phyloP scores from a whole-genome alignment of 2,797 vertebrate species.

The Myotis findleyi region DNA sequence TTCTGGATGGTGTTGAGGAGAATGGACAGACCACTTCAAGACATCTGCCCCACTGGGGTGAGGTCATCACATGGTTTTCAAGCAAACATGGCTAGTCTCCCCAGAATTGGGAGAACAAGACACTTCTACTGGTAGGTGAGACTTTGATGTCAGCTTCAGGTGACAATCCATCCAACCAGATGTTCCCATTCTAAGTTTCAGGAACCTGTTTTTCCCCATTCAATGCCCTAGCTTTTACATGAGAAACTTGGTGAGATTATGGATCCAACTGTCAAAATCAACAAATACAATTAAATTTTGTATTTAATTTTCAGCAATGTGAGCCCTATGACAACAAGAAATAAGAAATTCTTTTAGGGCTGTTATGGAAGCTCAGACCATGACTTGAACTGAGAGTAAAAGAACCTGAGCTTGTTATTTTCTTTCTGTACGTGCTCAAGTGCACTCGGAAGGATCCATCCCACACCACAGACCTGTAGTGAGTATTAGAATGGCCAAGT shows the following conservation, averaged over 20 bases:
- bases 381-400: not conserved
- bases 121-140: not conserved
- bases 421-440: not conserved
- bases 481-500: not conserved
- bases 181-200: not conserved
- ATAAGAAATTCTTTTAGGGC: not conserved
- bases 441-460: not conserved
- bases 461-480: not conserved
- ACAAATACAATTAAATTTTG: not conserved
- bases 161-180: not conserved
- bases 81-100: not conserved
- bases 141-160: not conserved
- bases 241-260: not conserved
- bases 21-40: not conserved
- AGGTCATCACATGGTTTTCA: not conserved
- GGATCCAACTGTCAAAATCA: not conserved
- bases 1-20: not conserved
- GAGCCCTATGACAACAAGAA: not conserved
- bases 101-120: not conserved
- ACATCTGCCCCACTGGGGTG: not conserved
- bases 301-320: not conserved
- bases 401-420: not conserved
- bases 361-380: not conserved
- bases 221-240: not conserved
- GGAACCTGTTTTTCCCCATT: not conserved